phyloP scores from a whole-genome alignment of 1,140 invertebrate genomes.

The Neodiprion virginianus region DNA sequence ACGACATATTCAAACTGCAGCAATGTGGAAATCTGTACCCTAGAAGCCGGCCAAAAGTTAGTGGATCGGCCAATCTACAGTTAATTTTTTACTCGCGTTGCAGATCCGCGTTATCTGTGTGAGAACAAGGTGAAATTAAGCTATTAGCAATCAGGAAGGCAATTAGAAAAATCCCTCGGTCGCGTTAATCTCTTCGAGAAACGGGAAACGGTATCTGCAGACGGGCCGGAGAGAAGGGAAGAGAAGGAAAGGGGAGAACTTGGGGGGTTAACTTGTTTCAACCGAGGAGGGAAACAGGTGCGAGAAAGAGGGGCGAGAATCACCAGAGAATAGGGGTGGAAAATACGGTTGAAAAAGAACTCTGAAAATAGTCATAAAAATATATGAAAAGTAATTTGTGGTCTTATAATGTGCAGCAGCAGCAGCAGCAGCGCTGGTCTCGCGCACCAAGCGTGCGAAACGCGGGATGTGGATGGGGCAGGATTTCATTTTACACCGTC shows the following conservation, averaged over 20 bases:
- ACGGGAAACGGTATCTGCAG: not conserved
- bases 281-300: not conserved
- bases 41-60: no score
- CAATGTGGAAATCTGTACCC: no score
- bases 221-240: not conserved
- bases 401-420: constrained; percentile 11
- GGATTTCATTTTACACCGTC: constrained; percentile 28
- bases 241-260: no score
- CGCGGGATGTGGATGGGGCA: not conserved
- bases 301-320: not conserved
- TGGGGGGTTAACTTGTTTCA: not conserved
- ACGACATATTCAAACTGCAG: no score
- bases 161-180: not conserved
- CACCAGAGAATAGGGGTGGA: constrained; percentile 15
- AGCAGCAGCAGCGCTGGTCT: not conserved
- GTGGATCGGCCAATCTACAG: no score
- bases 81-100: no score
- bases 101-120: not conserved
- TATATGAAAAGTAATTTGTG: constrained; percentile 19
- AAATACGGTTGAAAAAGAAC: not conserved
- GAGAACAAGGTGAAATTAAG: constrained; percentile 4
- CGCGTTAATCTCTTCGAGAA: constrained; percentile 3
- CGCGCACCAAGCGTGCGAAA: not conserved
- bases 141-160: not conserved
- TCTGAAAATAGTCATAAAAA: constrained; percentile 5